These are phyloP conservation scores for Noctuana brunneofusca DNA, from an alignment of 2,888 invertebrate species.

Conservation along the genomic window DNA sequence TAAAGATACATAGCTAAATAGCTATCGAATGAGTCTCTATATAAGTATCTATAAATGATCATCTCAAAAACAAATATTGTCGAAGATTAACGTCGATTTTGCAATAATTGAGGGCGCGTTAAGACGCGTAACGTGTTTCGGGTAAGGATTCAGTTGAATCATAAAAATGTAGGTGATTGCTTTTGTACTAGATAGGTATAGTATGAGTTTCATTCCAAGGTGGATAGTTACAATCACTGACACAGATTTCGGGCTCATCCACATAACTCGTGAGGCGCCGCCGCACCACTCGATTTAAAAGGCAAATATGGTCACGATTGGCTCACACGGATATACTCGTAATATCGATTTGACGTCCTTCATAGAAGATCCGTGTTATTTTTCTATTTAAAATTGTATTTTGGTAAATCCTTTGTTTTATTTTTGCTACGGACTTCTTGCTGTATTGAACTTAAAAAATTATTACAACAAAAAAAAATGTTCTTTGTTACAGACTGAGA, in stretches of 20 bases:
- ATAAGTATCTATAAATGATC: too few relatives aligned
- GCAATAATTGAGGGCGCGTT: too few relatives aligned
- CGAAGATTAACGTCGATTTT: too few relatives aligned
- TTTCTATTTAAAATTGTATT: constrained; percentile 7
- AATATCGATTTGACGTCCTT: constrained; percentile 50
- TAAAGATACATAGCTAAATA: too few relatives aligned
- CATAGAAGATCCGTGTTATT: constrained; percentile 7
- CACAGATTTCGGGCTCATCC: constrained; percentile 66
- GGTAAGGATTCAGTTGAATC: not conserved
- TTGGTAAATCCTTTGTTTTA: constrained; percentile 16
- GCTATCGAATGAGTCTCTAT: too few relatives aligned
- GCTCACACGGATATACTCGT: constrained; percentile 40
- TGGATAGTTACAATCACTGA: constrained; percentile 57
- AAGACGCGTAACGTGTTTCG: too few relatives aligned
- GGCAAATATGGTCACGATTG: constrained; percentile 75
- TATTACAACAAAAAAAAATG: too few relatives aligned
- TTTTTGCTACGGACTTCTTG: too few relatives aligned
- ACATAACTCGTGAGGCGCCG: constrained; percentile 70
- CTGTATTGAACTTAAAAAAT: too few relatives aligned
- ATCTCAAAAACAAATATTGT: too few relatives aligned
- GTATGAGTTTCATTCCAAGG: not conserved
- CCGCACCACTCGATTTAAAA: constrained; percentile 70
- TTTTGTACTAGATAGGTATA: not conserved
- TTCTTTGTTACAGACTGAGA: constrained; percentile 61
- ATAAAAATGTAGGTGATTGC: not conserved